Base-by-base conservation (phyloP, 2,113 vertebrate species). In the Pomatorhinus ruficollis region DNA sequence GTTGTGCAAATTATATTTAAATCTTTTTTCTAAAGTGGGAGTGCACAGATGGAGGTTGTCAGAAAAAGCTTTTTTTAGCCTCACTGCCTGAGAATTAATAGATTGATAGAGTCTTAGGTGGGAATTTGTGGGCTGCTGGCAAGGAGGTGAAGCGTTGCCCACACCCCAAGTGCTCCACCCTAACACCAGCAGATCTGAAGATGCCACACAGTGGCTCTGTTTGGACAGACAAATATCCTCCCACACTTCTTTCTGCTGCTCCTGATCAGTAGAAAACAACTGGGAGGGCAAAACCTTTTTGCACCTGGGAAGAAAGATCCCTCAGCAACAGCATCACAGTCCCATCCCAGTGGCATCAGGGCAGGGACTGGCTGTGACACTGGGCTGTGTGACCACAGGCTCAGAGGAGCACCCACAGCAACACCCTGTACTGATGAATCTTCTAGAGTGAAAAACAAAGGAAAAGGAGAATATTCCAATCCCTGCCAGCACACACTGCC, bases 261-360 rank as follows among this genome's bases (percentile, higher is more conserved):
- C 6, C 40, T 50, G 19, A 21, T 23, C 42, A n/a, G 6, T 20
- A 25, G 7, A 23, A 31, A 91, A 60, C 37, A 45, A 21, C 31
- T 42, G 47, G 52, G 35, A 93, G 30, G 20, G 81, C n/a, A 72
- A 33, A 60, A 19, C 15, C 4, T 22, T 70, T 59, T 14, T 81
- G 45, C 28, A 28, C 22, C 37, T 40, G 50, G 45, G 28, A 44
- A 59, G 39, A 50, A 25, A 35, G 7, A 27, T 17, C 47, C 52
- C 61, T 63, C 2, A 1, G 42, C 10, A 37, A 9, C 45, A 15
- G 54, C 93, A 61, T 7, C 1, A 0, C n/a, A n/a, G 8, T 31
- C 31, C n/a, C 42, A 23, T 21, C 44, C 44, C 65, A 31, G 3
- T 23, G 70, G 39, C 33, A 27, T 6, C 33, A 24, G 47, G 33